These are phyloP conservation scores for Lepilemur ruficaudatus DNA, from an alignment of 2,797 vertebrate species.

Conservation along the genomic window DNA sequence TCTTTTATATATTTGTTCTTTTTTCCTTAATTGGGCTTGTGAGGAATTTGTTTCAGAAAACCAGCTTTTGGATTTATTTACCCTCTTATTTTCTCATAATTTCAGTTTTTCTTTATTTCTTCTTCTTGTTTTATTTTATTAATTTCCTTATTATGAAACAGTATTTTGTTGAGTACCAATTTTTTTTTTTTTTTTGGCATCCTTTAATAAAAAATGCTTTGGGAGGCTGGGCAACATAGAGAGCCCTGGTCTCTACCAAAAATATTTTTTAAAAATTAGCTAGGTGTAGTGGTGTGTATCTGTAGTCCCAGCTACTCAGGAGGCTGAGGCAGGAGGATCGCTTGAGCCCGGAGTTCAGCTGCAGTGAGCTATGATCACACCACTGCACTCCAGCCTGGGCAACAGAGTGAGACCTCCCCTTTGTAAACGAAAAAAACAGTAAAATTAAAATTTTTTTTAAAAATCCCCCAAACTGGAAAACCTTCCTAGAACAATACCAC, in stretches of 20 bases:
- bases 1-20: not conserved
- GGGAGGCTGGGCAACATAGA: too few relatives aligned
- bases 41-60: conserved; percentile 30
- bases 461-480: not conserved
- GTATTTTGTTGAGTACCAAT: not conserved
- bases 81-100: not conserved
- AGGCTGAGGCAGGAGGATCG: not conserved
- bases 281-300: too few relatives aligned
- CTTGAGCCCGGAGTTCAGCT: not conserved
- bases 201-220: not conserved
- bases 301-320: too few relatives aligned
- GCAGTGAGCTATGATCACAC: not conserved
- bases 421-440: not conserved
- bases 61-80: not conserved
- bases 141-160: not conserved
- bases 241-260: too few relatives aligned
- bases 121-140: not conserved
- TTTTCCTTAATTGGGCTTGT: not conserved
- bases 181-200: not conserved
- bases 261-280: too few relatives aligned
- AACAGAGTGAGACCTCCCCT: not conserved
- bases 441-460: too few relatives aligned
- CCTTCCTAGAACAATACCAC: not conserved
- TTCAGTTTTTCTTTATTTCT: not conserved
- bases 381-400: not conserved